Conservation (phyloP, 2,888 invertebrate genomes). For the Aphidius colemani region DNA sequence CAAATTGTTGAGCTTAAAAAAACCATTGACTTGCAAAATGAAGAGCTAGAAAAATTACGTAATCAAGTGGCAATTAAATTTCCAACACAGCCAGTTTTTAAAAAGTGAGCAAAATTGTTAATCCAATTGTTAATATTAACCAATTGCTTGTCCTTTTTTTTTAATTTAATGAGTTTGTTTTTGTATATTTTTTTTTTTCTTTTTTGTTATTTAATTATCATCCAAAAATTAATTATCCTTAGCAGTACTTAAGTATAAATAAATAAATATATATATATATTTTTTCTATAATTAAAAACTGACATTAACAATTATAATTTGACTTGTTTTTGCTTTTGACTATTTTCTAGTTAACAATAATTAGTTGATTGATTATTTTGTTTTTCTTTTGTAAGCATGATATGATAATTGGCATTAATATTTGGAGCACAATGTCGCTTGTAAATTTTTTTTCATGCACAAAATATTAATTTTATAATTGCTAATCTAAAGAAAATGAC, state of each 20-base stretch:
- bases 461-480: conserved; percentile 7
- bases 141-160: not conserved
- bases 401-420: not conserved
- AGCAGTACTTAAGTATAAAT: too few relatives aligned
- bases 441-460: conserved; percentile 16
- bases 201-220: too few relatives aligned
- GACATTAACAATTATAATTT: too few relatives aligned
- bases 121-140: not conserved
- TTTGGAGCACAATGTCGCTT: not conserved
- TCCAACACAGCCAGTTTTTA: not conserved
- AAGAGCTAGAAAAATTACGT: conserved; percentile 37
- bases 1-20: conserved; percentile 38
- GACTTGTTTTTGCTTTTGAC: too few relatives aligned
- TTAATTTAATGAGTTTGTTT: not conserved
- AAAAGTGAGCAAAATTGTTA: conserved; percentile 13
- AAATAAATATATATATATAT: too few relatives aligned
- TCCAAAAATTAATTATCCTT: too few relatives aligned
- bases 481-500: conserved; percentile 10
- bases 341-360: too few relatives aligned
- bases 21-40: conserved; percentile 17
- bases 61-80: not conserved
- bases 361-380: too few relatives aligned
- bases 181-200: too few relatives aligned
- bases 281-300: too few relatives aligned
- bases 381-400: not conserved